Evolutionary conservation across 2,797 vertebrate genomes (phyloP).

Genomic region (Enteromius viviparus): DNA sequence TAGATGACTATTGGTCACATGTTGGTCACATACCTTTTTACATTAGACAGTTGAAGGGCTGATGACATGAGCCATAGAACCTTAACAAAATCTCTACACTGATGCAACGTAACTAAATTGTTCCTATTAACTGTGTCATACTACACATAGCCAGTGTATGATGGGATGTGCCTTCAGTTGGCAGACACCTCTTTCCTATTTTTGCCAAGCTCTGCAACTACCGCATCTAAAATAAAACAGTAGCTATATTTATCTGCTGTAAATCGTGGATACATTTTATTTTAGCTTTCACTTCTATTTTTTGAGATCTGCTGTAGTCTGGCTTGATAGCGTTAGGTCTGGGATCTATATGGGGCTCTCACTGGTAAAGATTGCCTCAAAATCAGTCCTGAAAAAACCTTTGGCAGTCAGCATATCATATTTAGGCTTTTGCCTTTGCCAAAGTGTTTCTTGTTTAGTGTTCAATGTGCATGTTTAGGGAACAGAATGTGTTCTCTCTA

Average conservation of each 20-base stretch:
- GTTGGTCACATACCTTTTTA: not conserved
- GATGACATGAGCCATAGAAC: not conserved
- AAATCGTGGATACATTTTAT: not conserved
- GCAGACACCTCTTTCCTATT: not conserved
- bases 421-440: too few species aligned
- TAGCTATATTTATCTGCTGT: not conserved
- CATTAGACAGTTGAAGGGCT: not conserved
- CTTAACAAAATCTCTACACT: not conserved
- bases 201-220: not conserved
- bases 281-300: not conserved
- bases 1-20: not conserved
- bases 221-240: not conserved
- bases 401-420: too few species aligned
- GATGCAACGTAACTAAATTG: not conserved
- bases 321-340: too few species aligned
- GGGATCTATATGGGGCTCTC: too few species aligned
- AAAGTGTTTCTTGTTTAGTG: too few species aligned
- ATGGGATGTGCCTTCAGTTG: not conserved
- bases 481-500: too few species aligned
- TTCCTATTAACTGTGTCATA: not conserved
- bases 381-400: too few species aligned
- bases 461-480: too few species aligned
- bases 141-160: not conserved
- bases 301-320: too few species aligned
- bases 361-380: too few species aligned